Evolutionary conservation across 2,888 invertebrate species (phyloP), one percentile per base, ranked within the genome.

Genomic region (Tipula confusa): DNA sequence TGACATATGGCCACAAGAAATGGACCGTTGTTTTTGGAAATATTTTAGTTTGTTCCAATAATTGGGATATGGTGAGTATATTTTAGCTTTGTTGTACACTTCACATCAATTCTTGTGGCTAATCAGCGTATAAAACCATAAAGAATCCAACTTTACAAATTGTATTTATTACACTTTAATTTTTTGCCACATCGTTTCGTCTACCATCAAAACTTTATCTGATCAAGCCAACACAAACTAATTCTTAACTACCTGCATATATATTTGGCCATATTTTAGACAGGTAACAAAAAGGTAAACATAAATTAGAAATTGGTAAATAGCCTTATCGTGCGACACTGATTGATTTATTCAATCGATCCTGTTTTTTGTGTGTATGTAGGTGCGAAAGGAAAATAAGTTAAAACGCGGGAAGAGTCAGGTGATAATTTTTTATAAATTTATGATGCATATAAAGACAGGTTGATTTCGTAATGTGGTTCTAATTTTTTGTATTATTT

Each of bases 291-390:
- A 64, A 64, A 64, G 64, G 64, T 64, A 24, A 24, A 64, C 64
- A 64, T 24, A 64, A 64, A 64, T 64, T 64, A 24, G 24, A 64
- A 64, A 64, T 64, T 64, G 11, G 64, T 9, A 64, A 64, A 64
- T n/a, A 64, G 11, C 64, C 24, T 64, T 64, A 64, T 64, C 24
- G 24, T 64, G n/a, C n/a, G 64, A 64, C 64, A 64, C 64, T 64
- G 64, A 64, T 64, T 64, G 64, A 64, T 64, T 64, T 64, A 64
- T 64, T 64, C 24, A 64, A 64, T 64, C 64, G 64, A 64, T 64
- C 64, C 24, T 24, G 24, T 64, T 64, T 24, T 13, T 38, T 7
- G 31, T 31, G 31, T 7, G 7, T n/a, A 31, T 7, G 31, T 31
- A 31, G 31, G 13, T 15, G 43, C n/a, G n/a, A n/a, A 43, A 43